Base-by-base conservation (phyloP, 2,888 invertebrate genomes). In the Schrankia costaestrigalis region DNA sequence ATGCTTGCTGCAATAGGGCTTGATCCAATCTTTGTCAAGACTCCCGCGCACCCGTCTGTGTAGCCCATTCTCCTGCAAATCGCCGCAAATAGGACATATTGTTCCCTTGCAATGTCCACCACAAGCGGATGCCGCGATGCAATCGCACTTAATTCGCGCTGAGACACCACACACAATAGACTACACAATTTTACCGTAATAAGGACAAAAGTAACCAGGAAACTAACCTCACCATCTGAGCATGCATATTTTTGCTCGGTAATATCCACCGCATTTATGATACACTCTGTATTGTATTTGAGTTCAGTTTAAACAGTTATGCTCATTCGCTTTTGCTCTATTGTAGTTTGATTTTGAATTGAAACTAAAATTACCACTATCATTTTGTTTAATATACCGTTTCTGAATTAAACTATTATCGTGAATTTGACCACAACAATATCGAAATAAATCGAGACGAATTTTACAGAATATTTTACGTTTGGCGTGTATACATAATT, bases 351-450 rank as follows among this genome's bases (percentile, higher is more conserved):
- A 73, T 78, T 73, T 72, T 72, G 76, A 78, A 76, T 78, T 73
- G 71, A 73, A 72, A 68, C 71, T 70, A 71, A 73, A 72, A 68
- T 71, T 70, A 73, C 71, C 71, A 73, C 68, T 71, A 66, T 66
- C 74, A 70, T 71, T 67, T 74, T 69, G 70, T 43, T 53, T 46
- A 40, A 56, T 71, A 57, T 78, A 77, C 82, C 81, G 82, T 80
- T 83, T 65, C 56, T 53, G 69, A 72, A 76, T 79, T 74, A 78
- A 79, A 71, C 68, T 71, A 71, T 78, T 74, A 83, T 82, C 77
- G 71, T 82, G 78, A 77, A 83, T 80, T 78, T 72, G 52, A 66
- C 70, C 64, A 60, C 60, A 64, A 77, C 66, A 72, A 73, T 76
- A 78, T 78, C 70, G 64, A 61, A 74, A 66, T 73, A 70, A 68